Percentiles rank a stretch among this genome's conserved stretches.
These are phyloP conservation scores for Setipinna tenuifilis DNA, from an alignment of 2,797 vertebrate genomes.

Conservation along the genomic window DNA sequence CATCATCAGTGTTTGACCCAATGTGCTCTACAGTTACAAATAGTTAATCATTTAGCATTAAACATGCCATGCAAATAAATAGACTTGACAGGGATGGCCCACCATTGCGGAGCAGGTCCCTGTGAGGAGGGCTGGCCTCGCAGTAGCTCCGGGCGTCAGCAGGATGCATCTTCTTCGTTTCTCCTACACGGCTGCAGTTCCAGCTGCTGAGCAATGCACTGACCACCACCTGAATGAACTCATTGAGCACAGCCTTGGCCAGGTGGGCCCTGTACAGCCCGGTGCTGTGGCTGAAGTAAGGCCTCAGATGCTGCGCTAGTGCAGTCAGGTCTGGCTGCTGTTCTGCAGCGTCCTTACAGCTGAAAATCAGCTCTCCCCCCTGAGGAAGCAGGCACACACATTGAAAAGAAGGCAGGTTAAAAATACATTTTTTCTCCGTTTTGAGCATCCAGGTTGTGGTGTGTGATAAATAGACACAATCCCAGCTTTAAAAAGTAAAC, in stretches of 20 bases:
- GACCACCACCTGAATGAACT: constrained; percentile 90
- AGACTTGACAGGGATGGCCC: constrained; percentile 35
- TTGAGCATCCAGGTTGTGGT: too few relatives aligned
- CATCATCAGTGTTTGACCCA: too few relatives aligned
- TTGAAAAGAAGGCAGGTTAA: too few relatives aligned
- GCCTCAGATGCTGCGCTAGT: constrained; percentile 87
- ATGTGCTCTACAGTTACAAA: too few relatives aligned
- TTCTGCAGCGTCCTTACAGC: constrained; percentile 86
- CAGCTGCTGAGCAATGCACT: constrained; percentile 82
- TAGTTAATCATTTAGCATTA: too few relatives aligned
- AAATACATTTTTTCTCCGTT: too few relatives aligned
- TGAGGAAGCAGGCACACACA: constrained; percentile 57
- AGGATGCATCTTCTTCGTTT: constrained; percentile 66
- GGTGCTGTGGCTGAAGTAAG: constrained; percentile 87
- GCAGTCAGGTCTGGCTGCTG: constrained; percentile 82
- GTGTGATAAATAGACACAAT: too few relatives aligned
- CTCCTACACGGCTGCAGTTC: constrained; percentile 71
- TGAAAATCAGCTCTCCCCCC: constrained; percentile 94
- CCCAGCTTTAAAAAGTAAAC: too few relatives aligned
- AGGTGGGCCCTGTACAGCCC: constrained; percentile 81
- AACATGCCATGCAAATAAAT: too few relatives aligned
- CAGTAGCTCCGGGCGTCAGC: constrained; percentile 84
- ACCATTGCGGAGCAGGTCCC: constrained; percentile 84
- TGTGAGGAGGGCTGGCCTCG: constrained; percentile 86
- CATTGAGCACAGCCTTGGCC: constrained; percentile 81